A percentile compares a stretch with the other conserved stretches of the same genome.
These are phyloP conservation scores for Pelodytes ibericus DNA, from an alignment of 2,797 vertebrate species.

Conservation along the genomic window DNA sequence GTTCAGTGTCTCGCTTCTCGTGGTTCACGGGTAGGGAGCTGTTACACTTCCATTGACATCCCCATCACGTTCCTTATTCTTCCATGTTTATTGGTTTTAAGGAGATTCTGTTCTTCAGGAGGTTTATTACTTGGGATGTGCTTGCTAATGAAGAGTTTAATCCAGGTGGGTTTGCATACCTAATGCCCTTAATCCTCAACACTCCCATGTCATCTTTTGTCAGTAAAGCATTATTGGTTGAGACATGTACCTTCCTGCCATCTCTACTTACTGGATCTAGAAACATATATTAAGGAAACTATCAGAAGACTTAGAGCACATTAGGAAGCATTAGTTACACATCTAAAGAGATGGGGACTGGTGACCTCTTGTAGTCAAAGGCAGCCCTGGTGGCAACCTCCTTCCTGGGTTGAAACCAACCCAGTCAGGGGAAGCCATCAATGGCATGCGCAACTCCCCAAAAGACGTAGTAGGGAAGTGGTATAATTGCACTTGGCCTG, in stretches of 20 bases:
- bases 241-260: slow-evolving; percentile 24
- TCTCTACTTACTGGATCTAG: slow-evolving; percentile 28
- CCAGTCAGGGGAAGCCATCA: no score
- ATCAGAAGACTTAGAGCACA: neutral
- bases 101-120: neutral
- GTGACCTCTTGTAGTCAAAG: no score
- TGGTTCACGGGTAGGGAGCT: no score
- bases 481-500: no score
- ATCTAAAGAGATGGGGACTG: no score
- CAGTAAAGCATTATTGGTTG: slow-evolving; percentile 25
- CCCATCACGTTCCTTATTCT: neutral
- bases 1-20: no score
- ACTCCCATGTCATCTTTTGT: slow-evolving; percentile 34
- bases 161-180: slow-evolving; percentile 25
- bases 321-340: slow-evolving; percentile 12
- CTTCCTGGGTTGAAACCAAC: no score
- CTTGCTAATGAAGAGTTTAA: slow-evolving; percentile 18
- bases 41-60: no score
- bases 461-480: no score
- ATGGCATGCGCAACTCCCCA: no score
- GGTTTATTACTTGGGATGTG: slow-evolving; percentile 8
- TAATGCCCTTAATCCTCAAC: slow-evolving; percentile 23
- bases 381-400: no score
- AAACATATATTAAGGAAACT: slow-evolving; percentile 6
- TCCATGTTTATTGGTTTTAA: neutral